Evolutionary conservation across 2,888 invertebrate species (phyloP), one percentile per base, ranked within the genome.

Genomic region (Xestia xanthographa): DNA sequence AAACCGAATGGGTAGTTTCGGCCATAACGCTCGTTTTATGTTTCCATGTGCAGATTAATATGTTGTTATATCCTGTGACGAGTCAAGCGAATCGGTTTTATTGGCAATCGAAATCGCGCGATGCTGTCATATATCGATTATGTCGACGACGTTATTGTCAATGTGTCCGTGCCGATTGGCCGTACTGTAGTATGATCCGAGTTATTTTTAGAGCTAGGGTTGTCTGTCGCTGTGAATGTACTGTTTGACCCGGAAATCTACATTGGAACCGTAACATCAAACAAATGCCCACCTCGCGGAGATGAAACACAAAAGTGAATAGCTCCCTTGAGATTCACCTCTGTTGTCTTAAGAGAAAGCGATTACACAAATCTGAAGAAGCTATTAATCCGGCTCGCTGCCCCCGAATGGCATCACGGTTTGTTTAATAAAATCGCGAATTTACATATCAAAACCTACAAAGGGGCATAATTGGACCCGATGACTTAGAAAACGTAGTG

Each of bases 371-470:
- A 96, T 96, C 96, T 95, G 95, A 95, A 95, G 96, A 95, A 95
- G 96, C 96, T 95, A 96, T 96, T 96, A 96, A 96, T 96, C 95
- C 96, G 94, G 95, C 94, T 96, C 95, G 95, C 96, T 96, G 96
- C 96, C 92, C 95, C 92, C 94, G 94, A 95, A 96, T 96, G 96
- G 95, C 96, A 96, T 96, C 95, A 95, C 93, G 95, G 96, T 96
- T 96, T 96, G 96, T 96, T 96, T 96, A 96, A 96, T 96, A 96
- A 96, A 96, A 96, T 96, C 95, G 95, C 93, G 96, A 95, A 96
- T 96, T 96, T 96, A 96, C 96, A 96, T 96, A 96, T 96, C 96
- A 96, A 96, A 96, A 96, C 96, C 96, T 96, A 96, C 96, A 96
- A 96, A 96, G 96, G 96, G 95, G 96, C 96, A 96, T 96, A 96